Base-by-base conservation (phyloP, 2,113 vertebrate species). In the Crotophaga sulcirostris region DNA sequence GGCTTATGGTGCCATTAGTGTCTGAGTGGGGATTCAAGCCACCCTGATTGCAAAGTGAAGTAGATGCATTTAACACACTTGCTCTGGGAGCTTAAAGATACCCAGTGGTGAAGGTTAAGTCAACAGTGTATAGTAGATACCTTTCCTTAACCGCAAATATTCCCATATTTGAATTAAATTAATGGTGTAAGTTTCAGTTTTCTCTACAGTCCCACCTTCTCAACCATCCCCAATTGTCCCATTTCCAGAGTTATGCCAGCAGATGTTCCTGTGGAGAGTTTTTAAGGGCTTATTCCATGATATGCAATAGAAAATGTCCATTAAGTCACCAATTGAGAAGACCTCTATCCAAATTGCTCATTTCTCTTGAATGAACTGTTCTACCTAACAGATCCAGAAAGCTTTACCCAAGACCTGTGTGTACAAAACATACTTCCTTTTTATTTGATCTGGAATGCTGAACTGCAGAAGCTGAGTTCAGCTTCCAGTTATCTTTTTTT, bases 101-200 rank as follows among this genome's bases (percentile, higher is more conserved):
- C 38, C 67, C 26, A 24, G 20, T 34, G 47, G 42, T 28, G 47
- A 70, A 93, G 38, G 83, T n/a, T 86, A 78, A 81, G 60, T 12
- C 38, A 88, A 55, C 0, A 5, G 78, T 56, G 36, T 64, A 42
- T 21, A 79, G 64, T 56, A 91, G 45, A 75, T 62, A 85, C 47
- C 49, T 74, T 77, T 67, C 62, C 55, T 95, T 89, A 90, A 74
- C 14, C 90, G 67, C 73, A 93, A 92, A 89, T 34, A 95, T 54
- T 82, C 54, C 52, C 77, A 78, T 90, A 90, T 78, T 84, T 89
- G 51, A 92, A 93, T 92, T 90, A 84, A 84, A 92, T 90, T 63
- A 90, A 89, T 29, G 26, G 56, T 63, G 34, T 52, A n/a, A 42
- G 33, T 87, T 93, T 90, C 86, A 67, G 20, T 54, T 93, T 90